Evolutionary conservation across 2,888 invertebrate genomes (phyloP).

Genomic region (Geophilus truncorum): DNA sequence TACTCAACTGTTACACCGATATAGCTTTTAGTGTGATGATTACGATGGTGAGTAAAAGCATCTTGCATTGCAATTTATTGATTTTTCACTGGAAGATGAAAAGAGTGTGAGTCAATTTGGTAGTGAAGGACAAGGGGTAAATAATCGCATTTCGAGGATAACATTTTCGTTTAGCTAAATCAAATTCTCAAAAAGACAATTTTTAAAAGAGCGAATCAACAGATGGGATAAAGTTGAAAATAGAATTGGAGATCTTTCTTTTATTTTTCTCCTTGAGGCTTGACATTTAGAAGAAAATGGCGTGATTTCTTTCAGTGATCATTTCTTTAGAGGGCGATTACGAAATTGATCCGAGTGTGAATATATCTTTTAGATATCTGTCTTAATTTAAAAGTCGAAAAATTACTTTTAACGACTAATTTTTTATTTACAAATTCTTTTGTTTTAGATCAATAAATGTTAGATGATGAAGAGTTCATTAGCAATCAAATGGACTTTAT

Average conservation of each 20-base stretch:
- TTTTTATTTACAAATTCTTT: too few relatives aligned
- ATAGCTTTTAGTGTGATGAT: background rate
- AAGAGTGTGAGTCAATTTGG: background rate
- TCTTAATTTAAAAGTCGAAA: background rate
- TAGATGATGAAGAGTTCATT: background rate
- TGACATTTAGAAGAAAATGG: constrained; percentile 1
- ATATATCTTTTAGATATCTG: background rate
- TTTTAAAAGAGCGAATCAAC: background rate
- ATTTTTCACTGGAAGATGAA: background rate
- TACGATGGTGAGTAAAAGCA: background rate
- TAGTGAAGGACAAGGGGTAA: background rate
- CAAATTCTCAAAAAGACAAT: background rate
- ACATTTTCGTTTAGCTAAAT: background rate
- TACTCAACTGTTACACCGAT: background rate
- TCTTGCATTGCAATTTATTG: background rate
- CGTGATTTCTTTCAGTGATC: background rate
- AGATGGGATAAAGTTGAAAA: background rate
- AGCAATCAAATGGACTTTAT: background rate
- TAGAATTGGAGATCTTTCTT: background rate
- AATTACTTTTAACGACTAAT: background rate
- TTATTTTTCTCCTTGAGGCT: background rate
- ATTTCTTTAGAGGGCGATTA: background rate
- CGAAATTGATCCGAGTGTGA: background rate
- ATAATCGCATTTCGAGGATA: background rate
- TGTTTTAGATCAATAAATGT: background rate